phyloP scores from a whole-genome alignment of 2,888 invertebrate species.

The Pheosia gnoma region DNA sequence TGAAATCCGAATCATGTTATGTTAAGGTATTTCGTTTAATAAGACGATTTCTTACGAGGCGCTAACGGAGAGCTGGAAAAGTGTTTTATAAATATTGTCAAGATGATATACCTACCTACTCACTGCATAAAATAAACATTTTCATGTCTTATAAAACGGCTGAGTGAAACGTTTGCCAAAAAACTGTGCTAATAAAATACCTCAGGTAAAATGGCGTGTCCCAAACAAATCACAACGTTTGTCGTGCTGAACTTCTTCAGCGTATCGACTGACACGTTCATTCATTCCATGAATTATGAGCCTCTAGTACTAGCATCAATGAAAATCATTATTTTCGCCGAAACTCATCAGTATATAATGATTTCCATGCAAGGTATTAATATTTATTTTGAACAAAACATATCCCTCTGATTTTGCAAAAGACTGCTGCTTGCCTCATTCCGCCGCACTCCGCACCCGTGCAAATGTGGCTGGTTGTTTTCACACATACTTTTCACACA shows the following conservation, averaged over 20 bases:
- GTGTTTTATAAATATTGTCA: constrained; percentile 17
- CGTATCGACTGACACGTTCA: too few relatives aligned
- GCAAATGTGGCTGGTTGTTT: constrained; percentile 14
- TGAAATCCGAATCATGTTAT: constrained; percentile 35
- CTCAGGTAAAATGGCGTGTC: background rate
- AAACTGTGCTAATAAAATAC: background rate
- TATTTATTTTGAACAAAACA: too few relatives aligned
- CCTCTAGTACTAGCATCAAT: too few relatives aligned
- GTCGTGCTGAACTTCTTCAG: too few relatives aligned
- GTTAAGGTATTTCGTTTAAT: constrained; percentile 28
- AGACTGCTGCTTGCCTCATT: constrained; percentile 12
- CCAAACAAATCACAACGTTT: background rate
- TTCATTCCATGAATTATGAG: too few relatives aligned
- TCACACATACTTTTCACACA: constrained; percentile 12
- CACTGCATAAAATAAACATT: constrained; percentile 10
- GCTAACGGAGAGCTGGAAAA: constrained; percentile 22
- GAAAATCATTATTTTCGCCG: too few relatives aligned
- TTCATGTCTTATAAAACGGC: constrained; percentile 8
- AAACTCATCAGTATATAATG: too few relatives aligned
- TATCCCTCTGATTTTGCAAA: background rate
- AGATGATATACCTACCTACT: too few relatives aligned
- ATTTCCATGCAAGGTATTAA: too few relatives aligned
- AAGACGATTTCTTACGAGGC: constrained; percentile 15
- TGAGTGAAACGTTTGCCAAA: constrained; percentile 7
- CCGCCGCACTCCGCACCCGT: constrained; percentile 1